Base-by-base conservation (phyloP, 2,797 vertebrate genomes). In the Leuciscus waleckii region DNA sequence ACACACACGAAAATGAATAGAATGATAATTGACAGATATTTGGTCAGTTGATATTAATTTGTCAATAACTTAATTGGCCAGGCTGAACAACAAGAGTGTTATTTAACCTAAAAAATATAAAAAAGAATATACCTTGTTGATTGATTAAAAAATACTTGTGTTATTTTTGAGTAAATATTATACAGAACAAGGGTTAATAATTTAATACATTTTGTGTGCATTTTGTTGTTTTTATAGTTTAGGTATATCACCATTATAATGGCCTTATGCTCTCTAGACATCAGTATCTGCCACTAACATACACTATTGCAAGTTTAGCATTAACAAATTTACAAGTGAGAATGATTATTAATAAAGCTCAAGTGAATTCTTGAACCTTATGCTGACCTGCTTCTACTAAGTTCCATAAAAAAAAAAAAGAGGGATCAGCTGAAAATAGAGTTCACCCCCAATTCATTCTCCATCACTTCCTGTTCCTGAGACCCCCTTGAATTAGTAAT, bases 401-500 rank as follows among this genome's bases (percentile, higher is more conserved):
- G 26, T 17, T 37, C 29, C 56, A 79, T 43, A 29, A 29, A 11
- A 35, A 75, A 54, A 69, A 35, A 68, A 67, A 19, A 77, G 14
- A n/a, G 5, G 71, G 14, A 54, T 70, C 4, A 69, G 61, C 83
- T 87, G 68, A 82, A 86, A 84, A 86, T 79, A 85, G 65, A 73
- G 58, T 16, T 16, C 46, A 46, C 9, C 56, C 17, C 65, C n/a
- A 9, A 73, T 65, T 77, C 35, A 67, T 17, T 58, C 13, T 78
- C 63, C 13, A 49, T 56, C 35, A 54, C 74, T 82, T 83, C 39
- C 17, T 39, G 67, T 70, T 80, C 82, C 85, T 54, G 75, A 81
- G 61, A 80, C 41, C 69, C 61, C 71, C n/a, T 71, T 93, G 89
- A 94, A 95, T 95, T 89, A 92, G 91, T 94, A 91, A 95, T 93